Base-by-base conservation (phyloP, 1,140 invertebrate genomes). In the Hetaerina americana region DNA sequence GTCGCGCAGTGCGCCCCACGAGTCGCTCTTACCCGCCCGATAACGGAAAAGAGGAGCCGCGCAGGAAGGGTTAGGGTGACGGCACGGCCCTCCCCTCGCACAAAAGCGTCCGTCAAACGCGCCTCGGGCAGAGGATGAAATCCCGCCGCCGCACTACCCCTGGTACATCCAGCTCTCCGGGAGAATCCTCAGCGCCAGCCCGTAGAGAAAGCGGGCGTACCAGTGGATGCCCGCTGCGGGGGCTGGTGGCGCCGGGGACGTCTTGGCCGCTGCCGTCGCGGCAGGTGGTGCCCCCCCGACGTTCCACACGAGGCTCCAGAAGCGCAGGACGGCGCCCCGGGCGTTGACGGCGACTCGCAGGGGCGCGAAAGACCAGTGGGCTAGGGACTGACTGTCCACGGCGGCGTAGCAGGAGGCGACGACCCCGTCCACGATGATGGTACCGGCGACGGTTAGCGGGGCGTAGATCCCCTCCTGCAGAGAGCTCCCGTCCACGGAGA, bases 341-440 rank as follows among this genome's bases (percentile, higher is more conserved):
- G 27, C 22, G 73, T 82, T 84, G 68, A 79, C 80, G 74, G 83
- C 82, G 0, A 89, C 72, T 66, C 95, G 83, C 69, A 94, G 80
- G 0, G 96, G 95, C 5, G 88, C 82, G 79, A 97, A 92, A 0
- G 89, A 88, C 77, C 85, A 86, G 78, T 98, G 96, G 5, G 95
- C 95, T 68, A 97, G 73, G 8, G 81, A 79, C 75, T 96, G 94
- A 80, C 90, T 93, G 78, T 92, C 85, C 18, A 98, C 85, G 10
- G 95, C 83, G 0, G 96, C 96, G 82, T 98, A 99, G 80, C 96
- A 99, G 0, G 96, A 98, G 0, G 93, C 92, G 0, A 95, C 85
- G 3, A 97, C 89, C 73, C 91, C 90, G 79, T 99, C 90, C 0
- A 98, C 93, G 26, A 99, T 84, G 12, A 99, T 82, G 26, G 91